Percentiles rank a stretch among this genome's conserved stretches.
Evolutionary conservation across 2,888 invertebrate species (phyloP).

Genomic region (Apodemia hepburni): DNA sequence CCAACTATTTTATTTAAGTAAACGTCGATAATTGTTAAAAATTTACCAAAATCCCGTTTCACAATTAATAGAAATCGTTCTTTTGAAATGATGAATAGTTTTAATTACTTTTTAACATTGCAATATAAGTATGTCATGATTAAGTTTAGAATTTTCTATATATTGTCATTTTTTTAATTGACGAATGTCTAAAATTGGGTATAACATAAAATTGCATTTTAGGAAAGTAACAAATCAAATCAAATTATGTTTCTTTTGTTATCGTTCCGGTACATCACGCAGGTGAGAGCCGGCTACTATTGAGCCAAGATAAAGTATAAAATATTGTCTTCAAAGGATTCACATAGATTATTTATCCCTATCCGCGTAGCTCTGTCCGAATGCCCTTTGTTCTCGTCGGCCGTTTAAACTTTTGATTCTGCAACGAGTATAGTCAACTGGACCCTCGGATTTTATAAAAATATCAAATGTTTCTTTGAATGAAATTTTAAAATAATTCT

Average conservation of each 20-base stretch:
- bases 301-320: slow-evolving; percentile 66
- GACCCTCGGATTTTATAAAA: slow-evolving; percentile 66
- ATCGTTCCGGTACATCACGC: slow-evolving; percentile 57
- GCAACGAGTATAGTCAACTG: slow-evolving; percentile 78
- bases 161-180: neutral
- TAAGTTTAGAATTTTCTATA: neutral
- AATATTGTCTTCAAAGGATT: slow-evolving; percentile 78
- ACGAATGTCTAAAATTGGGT: neutral
- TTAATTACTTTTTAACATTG: slow-evolving; percentile 25
- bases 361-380: slow-evolving; percentile 65
- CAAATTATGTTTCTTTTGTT: slow-evolving; percentile 41
- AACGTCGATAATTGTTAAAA: slow-evolving; percentile 41
- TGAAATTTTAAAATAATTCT: slow-evolving; percentile 33
- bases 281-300: slow-evolving; percentile 68
- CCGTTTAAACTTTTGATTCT: slow-evolving; percentile 80
- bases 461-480: slow-evolving; percentile 38
- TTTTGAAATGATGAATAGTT: slow-evolving; percentile 22
- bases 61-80: slow-evolving; percentile 33
- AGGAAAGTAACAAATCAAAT: slow-evolving; percentile 23
- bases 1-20: slow-evolving; percentile 39
- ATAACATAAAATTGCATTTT: neutral
- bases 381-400: slow-evolving; percentile 72
- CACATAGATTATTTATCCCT: slow-evolving; percentile 78
- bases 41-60: slow-evolving; percentile 41
- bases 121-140: slow-evolving; percentile 1